Base-by-base conservation (phyloP, 2,888 invertebrate genomes). In the Clunio marinus region DNA sequence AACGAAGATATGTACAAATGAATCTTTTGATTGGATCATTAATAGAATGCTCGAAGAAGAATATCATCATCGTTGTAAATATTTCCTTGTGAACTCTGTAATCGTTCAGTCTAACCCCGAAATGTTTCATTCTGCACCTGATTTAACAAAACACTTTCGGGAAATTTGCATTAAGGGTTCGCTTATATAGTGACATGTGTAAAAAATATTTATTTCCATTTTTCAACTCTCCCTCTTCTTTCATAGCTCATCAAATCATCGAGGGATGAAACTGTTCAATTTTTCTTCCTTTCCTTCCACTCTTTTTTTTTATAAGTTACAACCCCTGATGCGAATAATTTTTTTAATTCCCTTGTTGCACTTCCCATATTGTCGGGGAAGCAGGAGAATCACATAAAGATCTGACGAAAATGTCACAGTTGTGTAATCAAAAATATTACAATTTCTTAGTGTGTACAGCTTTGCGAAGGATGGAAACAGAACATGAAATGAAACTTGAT, bases 321-420 rank as follows among this genome's bases (percentile, higher is more conserved):
- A 57, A 27, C 57, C 57, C 57, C 27, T 45, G 25, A n/a, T 27
- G 3, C 57, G 45, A 57, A 32, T 7, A 7, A 32, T 7, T 32
- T 15, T 57, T 15, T 45, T 57, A 27, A 57, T 57, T 57, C 57
- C 57, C 27, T 57, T 57, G 57, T 57, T 57, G 57, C 57, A 57
- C 15, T 57, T 57, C 57, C 22, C 27, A 25, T n/a, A 3, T 13
- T 27, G 32, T 27, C 13, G 15, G n/a, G 57, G 10, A 32, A 8
- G 7, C 45, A 17, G 27, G 2, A 25, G 5, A n/a, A 7, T 57
- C n/a, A 4, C 57, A 32, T 7, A 7, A 4, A 10, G 10, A 32
- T 32, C 32, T 4, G 22, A 8, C 8, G 57, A 57, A 57, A 57
- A 22, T 57, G 25, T 57, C 57, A 57, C 57, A 57, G 27, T 57